phyloP scores from a whole-genome alignment of 2,888 invertebrate genomes.

The Dicyrtomina minuta region DNA sequence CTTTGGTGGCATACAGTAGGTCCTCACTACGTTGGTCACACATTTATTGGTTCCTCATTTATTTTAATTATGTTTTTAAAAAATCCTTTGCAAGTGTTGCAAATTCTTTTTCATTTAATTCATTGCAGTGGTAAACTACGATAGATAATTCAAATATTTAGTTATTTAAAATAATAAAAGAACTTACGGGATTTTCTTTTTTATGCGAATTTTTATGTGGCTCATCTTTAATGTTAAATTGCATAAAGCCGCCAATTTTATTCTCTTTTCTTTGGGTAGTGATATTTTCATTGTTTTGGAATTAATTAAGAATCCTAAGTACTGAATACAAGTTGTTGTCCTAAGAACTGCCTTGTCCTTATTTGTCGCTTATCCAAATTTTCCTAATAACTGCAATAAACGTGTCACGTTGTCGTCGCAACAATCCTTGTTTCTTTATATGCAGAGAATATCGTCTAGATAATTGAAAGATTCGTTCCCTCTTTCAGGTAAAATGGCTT shows the following conservation, averaged over 20 bases:
- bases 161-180: no score
- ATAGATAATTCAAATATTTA: no score
- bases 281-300: neutral
- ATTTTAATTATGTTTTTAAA: no score
- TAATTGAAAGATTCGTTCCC: neutral
- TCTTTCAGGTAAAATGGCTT: neutral
- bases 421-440: neutral
- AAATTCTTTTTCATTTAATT: no score
- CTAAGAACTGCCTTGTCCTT: neutral
- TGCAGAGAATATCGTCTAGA: conserved; percentile 9
- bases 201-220: neutral
- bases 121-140: no score
- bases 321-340: neutral
- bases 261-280: conserved; percentile 9
- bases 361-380: conserved; percentile 11
- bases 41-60: no score
- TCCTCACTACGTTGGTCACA: no score
- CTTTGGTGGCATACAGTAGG: no score
- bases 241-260: neutral
- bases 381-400: neutral
- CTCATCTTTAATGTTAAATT: neutral
- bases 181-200: no score
- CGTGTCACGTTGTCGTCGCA: neutral
- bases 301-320: conserved; percentile 17
- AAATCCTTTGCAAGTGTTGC: no score